Evolutionary conservation across 2,113 vertebrate genomes (phyloP).

Genomic region (Rutilus rutilus): DNA sequence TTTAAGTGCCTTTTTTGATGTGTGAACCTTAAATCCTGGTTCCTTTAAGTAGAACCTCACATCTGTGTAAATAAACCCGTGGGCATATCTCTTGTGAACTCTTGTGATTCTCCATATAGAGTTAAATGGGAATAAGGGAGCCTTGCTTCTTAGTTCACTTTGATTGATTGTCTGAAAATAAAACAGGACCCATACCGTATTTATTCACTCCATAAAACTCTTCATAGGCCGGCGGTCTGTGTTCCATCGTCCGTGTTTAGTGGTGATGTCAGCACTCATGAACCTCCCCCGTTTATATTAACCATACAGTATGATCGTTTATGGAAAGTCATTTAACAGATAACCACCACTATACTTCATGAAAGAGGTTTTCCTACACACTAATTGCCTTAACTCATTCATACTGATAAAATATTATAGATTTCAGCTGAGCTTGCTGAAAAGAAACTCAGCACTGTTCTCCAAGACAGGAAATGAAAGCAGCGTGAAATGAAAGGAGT

Average conservation of each 20-base stretch:
- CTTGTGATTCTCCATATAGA: neutral
- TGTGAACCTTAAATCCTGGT: neutral
- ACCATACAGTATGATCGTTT: slow-evolving; percentile 25
- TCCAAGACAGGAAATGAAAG: slow-evolving; percentile 53
- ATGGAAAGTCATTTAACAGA: slow-evolving; percentile 48
- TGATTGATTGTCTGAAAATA: slow-evolving; percentile 24
- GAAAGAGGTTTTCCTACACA: slow-evolving; percentile 29
- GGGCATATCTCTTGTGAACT: neutral
- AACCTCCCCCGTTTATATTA: slow-evolving; percentile 26
- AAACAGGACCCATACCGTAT: neutral
- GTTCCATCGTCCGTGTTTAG: slow-evolving; percentile 31
- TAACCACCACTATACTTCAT: slow-evolving; percentile 11
- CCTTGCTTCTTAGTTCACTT: neutral
- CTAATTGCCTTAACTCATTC: slow-evolving; percentile 43
- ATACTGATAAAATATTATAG: slow-evolving; percentile 49
- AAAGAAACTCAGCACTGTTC: slow-evolving; percentile 38
- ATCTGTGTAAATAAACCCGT: neutral
- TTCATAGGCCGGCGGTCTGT: slow-evolving; percentile 3
- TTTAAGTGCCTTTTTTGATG: neutral
- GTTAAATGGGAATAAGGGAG: neutral
- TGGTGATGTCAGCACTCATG: slow-evolving; percentile 31
- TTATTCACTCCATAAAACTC: slow-evolving; percentile 26
- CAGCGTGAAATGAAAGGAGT: slow-evolving; percentile 46
- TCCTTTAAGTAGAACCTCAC: neutral
- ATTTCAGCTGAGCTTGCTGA: slow-evolving; percentile 52